phyloP scores from a whole-genome alignment of 23 tunicate genomes.

The Halocynthia roretzi region DNA sequence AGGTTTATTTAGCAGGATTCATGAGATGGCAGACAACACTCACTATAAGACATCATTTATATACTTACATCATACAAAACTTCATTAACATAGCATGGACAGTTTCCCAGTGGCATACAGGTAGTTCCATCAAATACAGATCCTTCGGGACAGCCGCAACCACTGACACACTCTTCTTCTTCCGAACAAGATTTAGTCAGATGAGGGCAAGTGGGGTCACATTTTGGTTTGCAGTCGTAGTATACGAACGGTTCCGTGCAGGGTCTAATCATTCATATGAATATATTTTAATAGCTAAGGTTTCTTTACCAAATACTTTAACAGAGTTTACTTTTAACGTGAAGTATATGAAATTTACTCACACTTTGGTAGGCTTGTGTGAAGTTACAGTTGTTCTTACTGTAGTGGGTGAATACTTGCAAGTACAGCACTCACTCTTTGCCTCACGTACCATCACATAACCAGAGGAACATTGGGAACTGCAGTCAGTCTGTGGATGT shows the following conservation, averaged over 20 bases:
- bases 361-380: slow-evolving; percentile 7
- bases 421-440: slow-evolving; percentile 42
- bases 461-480: slow-evolving; percentile 22
- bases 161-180: slow-evolving; percentile 25
- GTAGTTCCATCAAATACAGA: slow-evolving; percentile 59
- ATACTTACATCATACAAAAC: slow-evolving; percentile 49
- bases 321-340: not conserved
- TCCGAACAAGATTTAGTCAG: slow-evolving; percentile 9
- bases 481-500: slow-evolving; percentile 37
- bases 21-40: not conserved
- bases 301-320: not conserved
- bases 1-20: too few relatives aligned
- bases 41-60: not conserved
- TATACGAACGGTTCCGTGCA: slow-evolving; percentile 64
- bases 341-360: not conserved
- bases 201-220: slow-evolving; percentile 51
- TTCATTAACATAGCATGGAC: slow-evolving; percentile 56
- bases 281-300: too few relatives aligned
- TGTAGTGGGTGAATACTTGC: slow-evolving; percentile 25
- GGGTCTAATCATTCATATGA: not conserved
- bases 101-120: slow-evolving; percentile 68
- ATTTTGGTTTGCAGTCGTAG: slow-evolving; percentile 48
- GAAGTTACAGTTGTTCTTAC: slow-evolving; percentile 24
- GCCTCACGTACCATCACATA: slow-evolving; percentile 37
- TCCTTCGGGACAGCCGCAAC: slow-evolving; percentile 67